Evolutionary conservation across 2,888 invertebrate species (phyloP).

Genomic region (Drosophila hawaiiensis): DNA sequence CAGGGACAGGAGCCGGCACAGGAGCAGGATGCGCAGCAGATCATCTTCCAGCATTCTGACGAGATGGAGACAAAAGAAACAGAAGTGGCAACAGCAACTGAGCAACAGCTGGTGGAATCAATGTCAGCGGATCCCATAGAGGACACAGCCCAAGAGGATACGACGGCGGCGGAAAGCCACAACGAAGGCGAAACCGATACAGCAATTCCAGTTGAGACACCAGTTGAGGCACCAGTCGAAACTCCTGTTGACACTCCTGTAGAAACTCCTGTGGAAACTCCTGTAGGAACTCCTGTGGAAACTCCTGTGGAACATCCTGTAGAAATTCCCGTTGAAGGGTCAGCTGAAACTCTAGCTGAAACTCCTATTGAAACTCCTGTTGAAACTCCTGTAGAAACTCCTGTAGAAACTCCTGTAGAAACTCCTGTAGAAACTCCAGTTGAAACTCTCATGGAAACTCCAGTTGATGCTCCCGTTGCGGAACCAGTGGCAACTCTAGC

Average conservation of each 20-base stretch:
- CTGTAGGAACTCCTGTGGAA: background rate
- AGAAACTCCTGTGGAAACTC: background rate
- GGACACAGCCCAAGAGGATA: constrained; percentile 4
- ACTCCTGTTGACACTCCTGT: background rate
- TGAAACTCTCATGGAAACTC: constrained; percentile 5
- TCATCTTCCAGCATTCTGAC: constrained; percentile 7
- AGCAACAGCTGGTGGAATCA: constrained; percentile 19
- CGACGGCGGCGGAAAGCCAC: constrained; percentile 4
- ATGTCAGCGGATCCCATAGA: constrained; percentile 12
- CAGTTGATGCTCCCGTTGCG: background rate
- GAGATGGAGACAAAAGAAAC: constrained; percentile 20
- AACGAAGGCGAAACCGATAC: background rate
- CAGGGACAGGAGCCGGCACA: constrained; percentile 14
- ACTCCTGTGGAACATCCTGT: background rate
- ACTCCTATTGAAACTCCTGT: background rate
- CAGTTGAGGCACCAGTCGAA: background rate
- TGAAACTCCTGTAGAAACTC: background rate
- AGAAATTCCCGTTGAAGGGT: background rate
- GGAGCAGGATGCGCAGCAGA: constrained; percentile 18
- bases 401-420: background rate
- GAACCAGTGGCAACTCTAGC: constrained; percentile 6
- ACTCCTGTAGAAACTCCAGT: background rate
- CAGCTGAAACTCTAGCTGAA: background rate
- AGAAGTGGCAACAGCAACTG: constrained; percentile 31
- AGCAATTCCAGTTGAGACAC: background rate